A percentile compares a stretch with the other conserved stretches of the same genome.
phyloP scores from a whole-genome alignment of 1,140 invertebrate genomes.

The Drosophila lacteicornis region DNA sequence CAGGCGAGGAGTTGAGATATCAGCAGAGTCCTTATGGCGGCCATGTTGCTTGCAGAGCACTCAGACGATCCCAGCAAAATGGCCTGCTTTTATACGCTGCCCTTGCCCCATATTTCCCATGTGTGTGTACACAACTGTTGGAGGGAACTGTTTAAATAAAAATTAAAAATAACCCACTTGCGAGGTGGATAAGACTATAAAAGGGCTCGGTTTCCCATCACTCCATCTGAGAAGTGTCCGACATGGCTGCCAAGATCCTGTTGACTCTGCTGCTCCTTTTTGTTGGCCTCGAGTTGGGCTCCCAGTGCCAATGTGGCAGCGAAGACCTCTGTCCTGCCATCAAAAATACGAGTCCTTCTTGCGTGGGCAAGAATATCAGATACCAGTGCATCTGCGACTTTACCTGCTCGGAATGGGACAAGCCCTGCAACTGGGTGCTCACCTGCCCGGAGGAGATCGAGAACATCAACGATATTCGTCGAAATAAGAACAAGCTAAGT shows the following conservation, averaged over 20 bases:
- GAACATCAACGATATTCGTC: slow-evolving; percentile 13
- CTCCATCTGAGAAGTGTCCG: slow-evolving; percentile 16
- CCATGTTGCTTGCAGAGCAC: slow-evolving; percentile 11
- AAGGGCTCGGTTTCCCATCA: neutral
- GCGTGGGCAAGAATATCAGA: neutral
- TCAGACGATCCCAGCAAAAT: neutral
- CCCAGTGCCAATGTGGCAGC: neutral
- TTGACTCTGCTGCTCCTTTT: slow-evolving; percentile 18
- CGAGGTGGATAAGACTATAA: slow-evolving; percentile 13
- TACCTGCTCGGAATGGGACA: slow-evolving; percentile 48
- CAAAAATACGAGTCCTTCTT: neutral
- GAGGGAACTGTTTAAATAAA: slow-evolving; percentile 4
- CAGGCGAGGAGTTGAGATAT: neutral
- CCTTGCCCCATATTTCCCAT: neutral
- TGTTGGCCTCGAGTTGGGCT: neutral
- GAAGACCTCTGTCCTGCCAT: slow-evolving; percentile 9
- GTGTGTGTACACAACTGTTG: slow-evolving; percentile 31
- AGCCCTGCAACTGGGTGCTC: slow-evolving; percentile 46
- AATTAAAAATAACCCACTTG: slow-evolving; percentile 28
- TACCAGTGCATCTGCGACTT: slow-evolving; percentile 50
- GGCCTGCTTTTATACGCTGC: slow-evolving; percentile 28
- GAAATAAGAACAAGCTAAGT: slow-evolving; percentile 20
- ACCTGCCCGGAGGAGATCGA: slow-evolving; percentile 18
- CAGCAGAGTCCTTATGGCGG: slow-evolving; percentile 9
- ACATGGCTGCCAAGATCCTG: slow-evolving; percentile 26